Base-by-base conservation (phyloP, 2,113 vertebrate species). In the Nibea albiflora region DNA sequence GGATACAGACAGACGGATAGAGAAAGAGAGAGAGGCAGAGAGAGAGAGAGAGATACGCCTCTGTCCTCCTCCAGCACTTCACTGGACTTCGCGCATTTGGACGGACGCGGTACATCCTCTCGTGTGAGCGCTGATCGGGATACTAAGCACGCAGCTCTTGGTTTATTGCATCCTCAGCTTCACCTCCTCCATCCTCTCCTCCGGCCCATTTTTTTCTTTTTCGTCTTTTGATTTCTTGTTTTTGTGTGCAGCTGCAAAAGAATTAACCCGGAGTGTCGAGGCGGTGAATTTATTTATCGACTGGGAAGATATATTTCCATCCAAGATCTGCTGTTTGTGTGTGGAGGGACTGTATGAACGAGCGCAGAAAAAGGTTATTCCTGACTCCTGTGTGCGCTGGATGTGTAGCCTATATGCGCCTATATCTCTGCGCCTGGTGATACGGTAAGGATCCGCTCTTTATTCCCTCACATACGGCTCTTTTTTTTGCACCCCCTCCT, bases 61-160 rank as follows among this genome's bases (percentile, higher is more conserved):
- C 89, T 85, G 74, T 88, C 89, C 85, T 90, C 89, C 84, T 82
- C 87, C 86, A 50, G 84, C 84, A 73, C 86, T 91, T 85, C 74
- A 46, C 81, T 83, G 91, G 87, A 88, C 86, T 85, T 60, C 26
- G 77, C 83, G 76, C 72, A n/a, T 88, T 85, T 69, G 84, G 78
- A 88, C 79, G 82, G 89, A 90, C 88, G 80, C 74, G 69, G 6
- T 75, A 58, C 76, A 73, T 80, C 83, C 73, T 75, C 72, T 66
- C 50, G 84, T 83, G 84, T 72, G 82, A 80, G 84, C 87, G 78
- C 88, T 85, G 81, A 90, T 93, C 87, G 73, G 94, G 93, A 93
- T 91, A 85, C 91, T 66, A 56, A 92, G 83, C 90, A 90, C 90
- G 85, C 89, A 83, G 81, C 84, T 62, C 28, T 44, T 75, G 77